Conservation (phyloP, 2,888 invertebrate species). For the Desoria tigrina region DNA sequence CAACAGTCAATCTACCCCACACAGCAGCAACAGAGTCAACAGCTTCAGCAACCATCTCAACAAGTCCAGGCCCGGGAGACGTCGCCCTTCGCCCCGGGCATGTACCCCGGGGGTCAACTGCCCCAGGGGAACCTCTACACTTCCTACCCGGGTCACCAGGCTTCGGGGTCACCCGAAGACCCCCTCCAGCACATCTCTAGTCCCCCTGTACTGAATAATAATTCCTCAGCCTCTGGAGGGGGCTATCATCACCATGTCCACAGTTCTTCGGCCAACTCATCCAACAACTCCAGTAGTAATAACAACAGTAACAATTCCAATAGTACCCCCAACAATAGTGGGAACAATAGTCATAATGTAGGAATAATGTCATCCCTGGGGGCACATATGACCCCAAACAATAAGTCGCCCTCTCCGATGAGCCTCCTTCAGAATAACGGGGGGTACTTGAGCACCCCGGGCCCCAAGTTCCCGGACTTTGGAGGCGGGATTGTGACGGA, state of each 20-base stretch:
- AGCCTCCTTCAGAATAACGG: background rate
- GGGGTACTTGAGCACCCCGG: background rate
- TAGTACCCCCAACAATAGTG: slow-evolving; percentile 2
- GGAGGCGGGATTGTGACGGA: background rate
- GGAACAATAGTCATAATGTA: slow-evolving; percentile 17
- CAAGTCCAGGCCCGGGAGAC: background rate
- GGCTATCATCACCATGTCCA: slow-evolving; percentile 16
- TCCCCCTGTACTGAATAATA: slow-evolving; percentile 41
- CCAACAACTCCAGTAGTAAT: slow-evolving; percentile 1
- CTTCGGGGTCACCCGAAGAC: background rate
- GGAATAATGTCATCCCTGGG: background rate
- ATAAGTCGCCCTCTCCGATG: too few relatives aligned
- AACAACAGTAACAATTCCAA: slow-evolving; percentile 3
- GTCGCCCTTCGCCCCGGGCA: background rate
- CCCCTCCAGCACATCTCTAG: slow-evolving; percentile 45
- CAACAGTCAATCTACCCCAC: slow-evolving; percentile 5
- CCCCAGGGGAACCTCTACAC: slow-evolving; percentile 2
- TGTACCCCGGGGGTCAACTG: background rate
- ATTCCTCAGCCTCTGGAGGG: slow-evolving; percentile 28
- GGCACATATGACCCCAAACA: background rate
- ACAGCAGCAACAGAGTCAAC: slow-evolving; percentile 1
- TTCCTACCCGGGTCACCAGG: slow-evolving; percentile 36
- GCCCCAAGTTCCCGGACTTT: background rate
- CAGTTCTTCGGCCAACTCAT: background rate
- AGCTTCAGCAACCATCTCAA: background rate